Conservation (phyloP, 2,888 invertebrate species). For the Steinernema carpocapsae region DNA sequence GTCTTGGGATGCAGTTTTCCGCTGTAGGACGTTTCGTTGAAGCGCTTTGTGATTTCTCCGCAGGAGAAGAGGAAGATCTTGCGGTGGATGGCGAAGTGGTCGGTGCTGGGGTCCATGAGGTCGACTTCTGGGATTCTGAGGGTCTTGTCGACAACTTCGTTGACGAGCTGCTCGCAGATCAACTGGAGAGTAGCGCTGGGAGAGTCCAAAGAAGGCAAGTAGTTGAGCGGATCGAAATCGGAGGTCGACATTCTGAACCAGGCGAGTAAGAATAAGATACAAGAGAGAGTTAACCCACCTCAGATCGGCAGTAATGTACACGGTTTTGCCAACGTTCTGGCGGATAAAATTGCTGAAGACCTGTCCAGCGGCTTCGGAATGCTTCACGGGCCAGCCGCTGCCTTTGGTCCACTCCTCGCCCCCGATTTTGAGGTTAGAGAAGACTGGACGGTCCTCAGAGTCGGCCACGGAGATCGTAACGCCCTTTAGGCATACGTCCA, state of each 20-base stretch:
- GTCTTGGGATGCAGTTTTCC: conserved; percentile 31
- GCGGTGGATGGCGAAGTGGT: conserved; percentile 59
- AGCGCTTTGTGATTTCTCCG: conserved; percentile 38
- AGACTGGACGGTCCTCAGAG: conserved; percentile 38
- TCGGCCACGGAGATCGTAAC: conserved; percentile 48
- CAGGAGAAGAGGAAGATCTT: conserved; percentile 57
- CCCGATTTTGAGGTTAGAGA: conserved; percentile 43
- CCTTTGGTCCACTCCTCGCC: conserved; percentile 53
- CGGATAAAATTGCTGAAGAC: conserved; percentile 60
- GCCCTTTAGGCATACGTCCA: conserved; percentile 58
- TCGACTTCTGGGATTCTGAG: conserved; percentile 50
- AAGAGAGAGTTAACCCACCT: too few relatives aligned
- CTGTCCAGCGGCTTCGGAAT: conserved; percentile 46
- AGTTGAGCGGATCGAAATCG: conserved; percentile 61
- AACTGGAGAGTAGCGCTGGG: conserved; percentile 36
- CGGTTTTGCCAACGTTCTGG: conserved; percentile 52
- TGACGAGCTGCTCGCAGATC: conserved; percentile 54
- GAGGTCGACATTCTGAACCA: conserved; percentile 49
- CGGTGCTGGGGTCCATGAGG: conserved; percentile 44
- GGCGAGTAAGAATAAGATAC: too few relatives aligned
- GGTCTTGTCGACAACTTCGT: conserved; percentile 40
- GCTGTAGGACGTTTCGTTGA: conserved; percentile 30
- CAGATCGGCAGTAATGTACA: conserved; percentile 59
- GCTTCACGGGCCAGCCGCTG: conserved; percentile 60
- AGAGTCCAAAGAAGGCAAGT: conserved; percentile 59